These are phyloP conservation scores for Euspilapteryx auroguttella DNA, from an alignment of 2,888 invertebrate species.

Conservation along the genomic window DNA sequence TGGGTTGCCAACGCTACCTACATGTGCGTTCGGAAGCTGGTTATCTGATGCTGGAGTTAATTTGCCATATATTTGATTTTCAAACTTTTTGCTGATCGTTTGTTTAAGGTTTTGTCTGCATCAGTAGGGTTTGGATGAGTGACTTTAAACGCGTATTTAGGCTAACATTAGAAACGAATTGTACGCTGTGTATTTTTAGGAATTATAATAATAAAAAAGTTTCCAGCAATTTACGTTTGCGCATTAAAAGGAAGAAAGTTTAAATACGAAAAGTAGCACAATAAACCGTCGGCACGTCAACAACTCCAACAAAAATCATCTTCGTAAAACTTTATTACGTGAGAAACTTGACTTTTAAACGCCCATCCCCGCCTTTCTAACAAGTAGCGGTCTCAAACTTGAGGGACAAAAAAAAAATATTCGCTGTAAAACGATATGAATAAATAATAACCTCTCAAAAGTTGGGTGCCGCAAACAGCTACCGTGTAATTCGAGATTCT, in stretches of 20 bases:
- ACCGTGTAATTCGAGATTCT: conserved; percentile 48
- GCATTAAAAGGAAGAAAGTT: too few relatives aligned
- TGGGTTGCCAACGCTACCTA: conserved; percentile 34
- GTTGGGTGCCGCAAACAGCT: conserved; percentile 41
- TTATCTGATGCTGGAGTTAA: conserved; percentile 36
- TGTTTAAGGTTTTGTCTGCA: too few relatives aligned
- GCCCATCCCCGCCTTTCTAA: conserved; percentile 32
- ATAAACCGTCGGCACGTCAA: too few relatives aligned
- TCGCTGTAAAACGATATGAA: conserved; percentile 30
- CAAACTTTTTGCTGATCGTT: conserved; percentile 11
- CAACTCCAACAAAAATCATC: too few relatives aligned
- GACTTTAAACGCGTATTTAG: too few relatives aligned
- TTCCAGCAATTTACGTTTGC: too few relatives aligned
- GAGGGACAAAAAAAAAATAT: conserved; percentile 14
- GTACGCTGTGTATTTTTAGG: too few relatives aligned
- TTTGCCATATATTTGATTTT: conserved; percentile 38
- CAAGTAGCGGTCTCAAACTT: conserved; percentile 17
- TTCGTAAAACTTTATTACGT: too few relatives aligned
- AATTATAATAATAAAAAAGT: too few relatives aligned
- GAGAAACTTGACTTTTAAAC: conserved; percentile 29
- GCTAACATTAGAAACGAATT: too few relatives aligned
- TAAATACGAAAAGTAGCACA: too few relatives aligned
- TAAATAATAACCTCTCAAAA: conserved; percentile 19
- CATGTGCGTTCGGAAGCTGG: conserved; percentile 28
- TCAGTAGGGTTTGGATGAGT: too few relatives aligned